Evolutionary conservation across 2,888 invertebrate genomes (phyloP).

Genomic region (Eristalis tenax): DNA sequence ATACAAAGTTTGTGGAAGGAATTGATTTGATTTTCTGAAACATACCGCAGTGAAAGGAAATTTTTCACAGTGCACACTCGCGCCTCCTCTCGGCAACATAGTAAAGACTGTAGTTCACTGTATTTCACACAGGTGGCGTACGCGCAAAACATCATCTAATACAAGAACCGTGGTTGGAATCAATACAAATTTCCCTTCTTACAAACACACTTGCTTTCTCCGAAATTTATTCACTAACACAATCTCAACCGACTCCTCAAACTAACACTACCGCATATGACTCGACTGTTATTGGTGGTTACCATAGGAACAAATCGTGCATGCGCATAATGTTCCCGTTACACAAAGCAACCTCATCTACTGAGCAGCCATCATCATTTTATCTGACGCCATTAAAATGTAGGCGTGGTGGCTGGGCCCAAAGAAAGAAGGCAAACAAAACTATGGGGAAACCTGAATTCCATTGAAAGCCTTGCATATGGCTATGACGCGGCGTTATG

Average conservation of each 20-base stretch:
- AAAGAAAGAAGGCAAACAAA: neutral
- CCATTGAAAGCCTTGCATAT: slow-evolving; percentile 48
- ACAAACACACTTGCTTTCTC: slow-evolving; percentile 29
- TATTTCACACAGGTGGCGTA: slow-evolving; percentile 34
- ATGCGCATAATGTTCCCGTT: slow-evolving; percentile 36
- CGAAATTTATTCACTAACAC: slow-evolving; percentile 7
- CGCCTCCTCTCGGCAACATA: slow-evolving; percentile 22
- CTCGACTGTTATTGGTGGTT: slow-evolving; percentile 45
- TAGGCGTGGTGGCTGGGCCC: slow-evolving; percentile 50
- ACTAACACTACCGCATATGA: slow-evolving; percentile 45
- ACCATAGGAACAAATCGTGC: slow-evolving; percentile 20
- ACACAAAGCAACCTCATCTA: slow-evolving; percentile 19
- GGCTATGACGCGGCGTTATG: slow-evolving; percentile 28
- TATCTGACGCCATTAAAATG: slow-evolving; percentile 68
- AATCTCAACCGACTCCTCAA: neutral
- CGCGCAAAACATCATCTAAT: slow-evolving; percentile 19
- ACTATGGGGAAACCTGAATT: slow-evolving; percentile 39
- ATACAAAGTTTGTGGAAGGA: neutral
- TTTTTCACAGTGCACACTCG: neutral
- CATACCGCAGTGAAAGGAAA: neutral
- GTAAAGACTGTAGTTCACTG: slow-evolving; percentile 5
- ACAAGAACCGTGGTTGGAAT: slow-evolving; percentile 46
- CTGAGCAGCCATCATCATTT: slow-evolving; percentile 67
- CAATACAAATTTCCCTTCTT: slow-evolving; percentile 61
- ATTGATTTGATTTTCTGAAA: neutral